Evolutionary conservation across 2,113 vertebrate species (phyloP).

Genomic region (Sylvilagus bachmani): DNA sequence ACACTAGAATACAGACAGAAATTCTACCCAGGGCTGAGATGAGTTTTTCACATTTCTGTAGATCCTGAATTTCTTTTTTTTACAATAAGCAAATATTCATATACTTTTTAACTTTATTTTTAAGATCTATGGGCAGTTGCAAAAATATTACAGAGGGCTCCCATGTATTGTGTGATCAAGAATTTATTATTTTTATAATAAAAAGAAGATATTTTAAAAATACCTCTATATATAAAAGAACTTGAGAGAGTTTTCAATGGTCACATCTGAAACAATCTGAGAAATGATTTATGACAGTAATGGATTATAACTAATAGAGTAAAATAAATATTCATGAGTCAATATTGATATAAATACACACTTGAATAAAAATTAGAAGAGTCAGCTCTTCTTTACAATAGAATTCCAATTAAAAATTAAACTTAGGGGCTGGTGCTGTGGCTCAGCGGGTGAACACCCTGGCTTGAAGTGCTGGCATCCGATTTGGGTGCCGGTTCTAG

Average conservation of each 20-base stretch:
- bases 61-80: not conserved
- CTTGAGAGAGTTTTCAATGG: not conserved
- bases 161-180: not conserved
- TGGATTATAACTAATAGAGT: not conserved
- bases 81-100: not conserved
- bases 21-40: conserved; percentile 2
- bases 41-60: conserved; percentile 5
- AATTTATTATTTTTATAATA: conserved; percentile 21
- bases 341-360: not conserved
- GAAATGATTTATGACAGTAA: not conserved
- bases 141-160: conserved; percentile 10
- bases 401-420: not conserved
- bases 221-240: not conserved
- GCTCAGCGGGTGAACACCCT: too few relatives aligned
- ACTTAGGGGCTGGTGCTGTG: too few relatives aligned
- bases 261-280: not conserved
- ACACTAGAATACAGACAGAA: not conserved
- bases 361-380: not conserved
- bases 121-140: not conserved
- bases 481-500: too few relatives aligned
- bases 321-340: not conserved
- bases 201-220: not conserved
- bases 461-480: too few relatives aligned
- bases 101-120: too few relatives aligned
- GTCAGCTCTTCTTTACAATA: not conserved